Percentiles rank a stretch among this genome's conserved stretches.
Conservation (phyloP, 2,888 invertebrate genomes). For the Eupithecia subfuscata region DNA sequence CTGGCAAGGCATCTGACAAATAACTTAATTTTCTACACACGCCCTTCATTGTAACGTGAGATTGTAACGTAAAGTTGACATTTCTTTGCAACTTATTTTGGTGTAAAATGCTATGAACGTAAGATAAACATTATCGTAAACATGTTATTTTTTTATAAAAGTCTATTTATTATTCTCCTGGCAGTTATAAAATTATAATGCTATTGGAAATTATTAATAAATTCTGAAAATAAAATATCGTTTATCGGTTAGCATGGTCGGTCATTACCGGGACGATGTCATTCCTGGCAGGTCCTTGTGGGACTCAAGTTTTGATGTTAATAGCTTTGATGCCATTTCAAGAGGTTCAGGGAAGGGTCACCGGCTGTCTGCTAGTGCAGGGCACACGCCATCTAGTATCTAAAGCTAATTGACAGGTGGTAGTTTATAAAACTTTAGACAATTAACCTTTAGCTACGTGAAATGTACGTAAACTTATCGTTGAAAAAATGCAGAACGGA, state of each 20-base stretch:
- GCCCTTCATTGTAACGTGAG: constrained; percentile 20
- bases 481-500: constrained; percentile 28
- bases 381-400: constrained; percentile 47
- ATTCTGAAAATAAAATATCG: constrained; percentile 37
- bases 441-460: constrained; percentile 55
- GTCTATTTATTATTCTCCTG: constrained; percentile 26
- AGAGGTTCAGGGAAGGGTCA: constrained; percentile 44
- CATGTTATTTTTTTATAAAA: constrained; percentile 27
- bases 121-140: constrained; percentile 29
- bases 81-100: constrained; percentile 29
- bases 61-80: constrained; percentile 32
- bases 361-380: constrained; percentile 32
- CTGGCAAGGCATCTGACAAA: constrained; percentile 28
- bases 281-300: constrained; percentile 43
- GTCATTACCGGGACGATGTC: constrained; percentile 33
- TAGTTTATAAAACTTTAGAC: constrained; percentile 45
- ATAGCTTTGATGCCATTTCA: constrained; percentile 46
- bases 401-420: constrained; percentile 54
- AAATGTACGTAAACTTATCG: constrained; percentile 38
- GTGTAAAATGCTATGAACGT: constrained; percentile 25
- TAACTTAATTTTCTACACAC: constrained; percentile 39
- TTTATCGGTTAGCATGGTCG: constrained; percentile 33
- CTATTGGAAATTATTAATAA: constrained; percentile 32
- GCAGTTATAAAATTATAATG: constrained; percentile 27
- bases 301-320: constrained; percentile 38